Evolutionary conservation across 2,113 vertebrate species (phyloP), one percentile per base, ranked within the genome.

Genomic region (Megatriorchis doriae): DNA sequence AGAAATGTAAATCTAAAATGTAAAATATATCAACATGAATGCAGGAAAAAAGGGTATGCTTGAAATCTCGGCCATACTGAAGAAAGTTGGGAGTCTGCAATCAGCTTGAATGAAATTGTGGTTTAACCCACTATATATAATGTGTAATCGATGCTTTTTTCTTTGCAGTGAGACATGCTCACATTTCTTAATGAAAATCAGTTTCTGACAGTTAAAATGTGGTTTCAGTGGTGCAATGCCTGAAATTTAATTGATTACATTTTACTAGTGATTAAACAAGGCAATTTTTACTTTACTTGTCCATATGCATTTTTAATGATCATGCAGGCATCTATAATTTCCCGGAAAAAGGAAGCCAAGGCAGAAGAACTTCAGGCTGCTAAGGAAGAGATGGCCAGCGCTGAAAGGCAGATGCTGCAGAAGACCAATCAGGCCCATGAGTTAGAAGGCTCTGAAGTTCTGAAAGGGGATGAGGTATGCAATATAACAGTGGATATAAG

Each of bases 311-410:
- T 88, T 95, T 81, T 89, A 55, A 93, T 94, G 56, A 70, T 68
- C 56, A 12, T 43, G 23, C 96, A 99, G 99, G 99, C 99, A 59
- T 99, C 99, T 84, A 99, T 99, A 74, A 99, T 99, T 85, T 97
- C 98, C 65, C 98, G 98, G 91, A 99, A 98, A 90, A 99, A 99
- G 97, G 99, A 99, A 97, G 98, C 98, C 23, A 99, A 99, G 96
- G 99, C 99, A 8, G 99, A 99, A 96, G 99, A 99, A 95, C 98
- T 99, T 34, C 99, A 99, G 97, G 99, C 99, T 90, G 98, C 99
- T 29, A 99, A 99, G 87, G 99, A 99, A 86, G 99, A 99, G 96
- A 93, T 99, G 96, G 91, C 97, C 5, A 97, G 71, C 11, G 72
- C 98, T 19, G 99, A 99, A 80, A 98, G 73, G 91, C 98, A 99